phyloP scores from a whole-genome alignment of 2,113 vertebrate genomes.

The Apaloderma vittatum region DNA sequence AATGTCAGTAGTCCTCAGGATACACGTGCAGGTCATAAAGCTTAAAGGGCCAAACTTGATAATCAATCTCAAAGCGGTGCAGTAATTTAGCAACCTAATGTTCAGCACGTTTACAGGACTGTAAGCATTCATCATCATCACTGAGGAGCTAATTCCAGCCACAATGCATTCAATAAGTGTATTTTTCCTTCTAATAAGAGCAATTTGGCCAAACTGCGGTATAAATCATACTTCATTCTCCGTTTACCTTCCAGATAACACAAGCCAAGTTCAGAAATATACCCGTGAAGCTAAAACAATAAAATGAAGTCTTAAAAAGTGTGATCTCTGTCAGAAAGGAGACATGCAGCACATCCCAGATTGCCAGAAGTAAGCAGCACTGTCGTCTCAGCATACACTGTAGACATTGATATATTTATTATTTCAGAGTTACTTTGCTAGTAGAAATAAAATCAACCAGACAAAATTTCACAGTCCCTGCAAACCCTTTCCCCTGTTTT shows the following conservation, averaged over 20 bases:
- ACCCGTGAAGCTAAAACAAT: not conserved
- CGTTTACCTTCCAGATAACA: conserved; percentile 50
- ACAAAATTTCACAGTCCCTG: not conserved
- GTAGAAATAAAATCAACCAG: not conserved
- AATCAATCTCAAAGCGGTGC: conserved; percentile 47
- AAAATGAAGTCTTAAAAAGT: not conserved
- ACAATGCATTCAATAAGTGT: conserved; percentile 45
- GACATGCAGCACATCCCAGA: not conserved
- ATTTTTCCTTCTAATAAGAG: conserved; percentile 65
- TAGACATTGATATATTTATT: not conserved
- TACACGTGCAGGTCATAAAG: not conserved
- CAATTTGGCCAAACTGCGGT: conserved; percentile 38
- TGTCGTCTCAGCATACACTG: not conserved
- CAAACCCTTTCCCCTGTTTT: not conserved
- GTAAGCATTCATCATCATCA: conserved; percentile 70
- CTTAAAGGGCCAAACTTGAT: conserved; percentile 16
- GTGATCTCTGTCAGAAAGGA: not conserved
- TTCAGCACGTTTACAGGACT: conserved; percentile 58
- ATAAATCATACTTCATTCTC: conserved; percentile 61
- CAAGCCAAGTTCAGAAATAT: not conserved
- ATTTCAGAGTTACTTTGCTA: not conserved
- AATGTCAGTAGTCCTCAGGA: conserved; percentile 32
- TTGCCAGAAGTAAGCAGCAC: not conserved
- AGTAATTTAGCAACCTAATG: conserved; percentile 70
- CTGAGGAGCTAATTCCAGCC: conserved; percentile 51